These are phyloP conservation scores for Watersipora subatra DNA, from an alignment of 1,140 invertebrate genomes.

Conservation along the genomic window DNA sequence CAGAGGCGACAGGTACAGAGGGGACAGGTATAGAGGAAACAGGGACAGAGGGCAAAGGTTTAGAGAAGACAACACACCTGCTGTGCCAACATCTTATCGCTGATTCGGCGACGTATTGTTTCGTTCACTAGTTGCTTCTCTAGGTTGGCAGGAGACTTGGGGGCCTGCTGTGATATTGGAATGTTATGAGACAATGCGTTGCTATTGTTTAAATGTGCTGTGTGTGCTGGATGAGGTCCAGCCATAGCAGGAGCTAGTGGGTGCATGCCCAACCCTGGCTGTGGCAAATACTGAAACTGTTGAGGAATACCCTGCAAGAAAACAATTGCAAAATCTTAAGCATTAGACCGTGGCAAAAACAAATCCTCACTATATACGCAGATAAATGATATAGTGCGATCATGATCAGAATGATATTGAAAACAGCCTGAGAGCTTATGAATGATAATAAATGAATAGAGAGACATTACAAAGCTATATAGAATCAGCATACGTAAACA, in stretches of 20 bases:
- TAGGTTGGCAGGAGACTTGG: not conserved
- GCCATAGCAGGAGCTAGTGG: not conserved
- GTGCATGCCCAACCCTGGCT: not conserved
- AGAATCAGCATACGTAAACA: too few relatives aligned
- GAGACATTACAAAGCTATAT: too few relatives aligned
- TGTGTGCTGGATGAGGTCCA: not conserved
- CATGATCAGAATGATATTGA: too few relatives aligned
- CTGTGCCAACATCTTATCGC: not conserved
- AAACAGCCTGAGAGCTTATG: too few relatives aligned
- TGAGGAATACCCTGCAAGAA: not conserved
- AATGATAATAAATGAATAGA: too few relatives aligned
- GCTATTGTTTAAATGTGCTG: not conserved
- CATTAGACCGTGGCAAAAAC: too few relatives aligned
- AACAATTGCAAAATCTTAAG: too few relatives aligned
- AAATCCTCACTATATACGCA: too few relatives aligned
- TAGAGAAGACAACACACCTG: not conserved
- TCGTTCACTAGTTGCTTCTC: slow-evolving; percentile 1
- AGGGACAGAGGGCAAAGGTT: too few relatives aligned
- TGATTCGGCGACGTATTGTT: not conserved
- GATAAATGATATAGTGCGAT: too few relatives aligned
- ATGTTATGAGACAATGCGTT: not conserved
- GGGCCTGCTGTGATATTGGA: not conserved
- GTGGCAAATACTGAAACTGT: not conserved
- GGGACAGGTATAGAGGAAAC: too few relatives aligned
- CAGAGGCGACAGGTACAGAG: not conserved